Evolutionary conservation across 2,888 invertebrate genomes (phyloP).

Genomic region (Pasiphila rectangulata): DNA sequence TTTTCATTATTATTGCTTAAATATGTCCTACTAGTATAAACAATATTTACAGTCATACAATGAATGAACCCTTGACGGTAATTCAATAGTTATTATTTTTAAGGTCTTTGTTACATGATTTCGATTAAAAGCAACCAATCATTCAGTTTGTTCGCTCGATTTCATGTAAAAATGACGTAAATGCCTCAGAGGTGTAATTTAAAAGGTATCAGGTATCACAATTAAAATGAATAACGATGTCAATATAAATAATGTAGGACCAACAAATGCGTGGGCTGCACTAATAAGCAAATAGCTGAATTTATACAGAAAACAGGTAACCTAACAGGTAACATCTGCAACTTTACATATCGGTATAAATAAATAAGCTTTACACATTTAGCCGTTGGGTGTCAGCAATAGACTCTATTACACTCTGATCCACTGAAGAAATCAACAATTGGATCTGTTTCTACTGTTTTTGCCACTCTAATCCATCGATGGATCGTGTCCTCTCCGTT

Average conservation of each 20-base stretch:
- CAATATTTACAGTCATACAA: too few species aligned
- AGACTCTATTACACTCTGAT: too few species aligned
- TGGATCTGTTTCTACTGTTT: too few species aligned
- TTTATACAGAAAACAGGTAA: conserved; percentile 7
- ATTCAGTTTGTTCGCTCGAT: conserved; percentile 17
- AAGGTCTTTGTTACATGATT: neutral
- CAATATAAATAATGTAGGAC: conserved; percentile 46
- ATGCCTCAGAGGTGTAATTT: conserved; percentile 47
- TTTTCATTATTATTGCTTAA: too few species aligned
- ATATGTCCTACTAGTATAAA: too few species aligned
- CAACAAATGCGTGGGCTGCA: conserved; percentile 42
- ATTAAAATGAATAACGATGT: conserved; percentile 58
- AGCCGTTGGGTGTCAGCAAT: too few species aligned
- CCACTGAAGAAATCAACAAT: too few species aligned
- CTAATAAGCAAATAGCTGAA: conserved; percentile 24
- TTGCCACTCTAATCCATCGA: too few species aligned
- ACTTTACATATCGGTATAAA: too few species aligned
- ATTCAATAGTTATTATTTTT: neutral
- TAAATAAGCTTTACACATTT: neutral
- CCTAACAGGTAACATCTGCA: too few species aligned
- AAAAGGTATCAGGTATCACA: conserved; percentile 50
- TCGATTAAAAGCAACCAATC: conserved; percentile 15
- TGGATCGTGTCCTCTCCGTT: too few species aligned
- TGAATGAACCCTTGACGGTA: neutral
- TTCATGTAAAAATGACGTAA: conserved; percentile 28